Evolutionary conservation across 2,888 invertebrate genomes (phyloP).

Genomic region (Calliopum simillimum): DNA sequence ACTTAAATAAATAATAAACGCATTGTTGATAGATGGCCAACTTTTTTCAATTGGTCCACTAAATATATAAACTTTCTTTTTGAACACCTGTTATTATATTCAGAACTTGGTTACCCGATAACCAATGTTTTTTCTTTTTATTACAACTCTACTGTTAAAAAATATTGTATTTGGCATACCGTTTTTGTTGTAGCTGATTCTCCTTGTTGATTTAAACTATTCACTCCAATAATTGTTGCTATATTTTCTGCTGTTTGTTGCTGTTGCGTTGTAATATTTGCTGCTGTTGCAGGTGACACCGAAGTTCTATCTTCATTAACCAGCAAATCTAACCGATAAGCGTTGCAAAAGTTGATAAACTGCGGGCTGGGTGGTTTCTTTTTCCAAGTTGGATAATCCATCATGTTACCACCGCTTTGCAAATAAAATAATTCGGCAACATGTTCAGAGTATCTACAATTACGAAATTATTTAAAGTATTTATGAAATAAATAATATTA

Average conservation of each 20-base stretch:
- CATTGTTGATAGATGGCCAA: too few species aligned
- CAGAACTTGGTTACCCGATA: too few species aligned
- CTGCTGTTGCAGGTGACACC: slow-evolving; percentile 44
- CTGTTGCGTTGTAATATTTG: slow-evolving; percentile 45
- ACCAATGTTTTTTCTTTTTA: too few species aligned
- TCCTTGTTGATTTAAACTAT: slow-evolving; percentile 43
- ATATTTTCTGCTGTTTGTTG: slow-evolving; percentile 48
- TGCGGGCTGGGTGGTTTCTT: slow-evolving; percentile 82
- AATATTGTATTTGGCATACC: slow-evolving; percentile 21
- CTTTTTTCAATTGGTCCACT: too few species aligned
- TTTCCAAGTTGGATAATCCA: slow-evolving; percentile 88
- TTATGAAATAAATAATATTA: background rate
- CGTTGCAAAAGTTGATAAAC: slow-evolving; percentile 80
- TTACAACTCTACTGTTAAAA: too few species aligned
- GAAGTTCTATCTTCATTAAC: slow-evolving; percentile 63
- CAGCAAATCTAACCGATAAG: slow-evolving; percentile 76
- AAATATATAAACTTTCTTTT: too few species aligned
- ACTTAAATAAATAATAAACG: too few species aligned
- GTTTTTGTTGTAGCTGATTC: slow-evolving; percentile 55
- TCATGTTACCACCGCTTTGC: slow-evolving; percentile 87
- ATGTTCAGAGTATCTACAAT: slow-evolving; percentile 77
- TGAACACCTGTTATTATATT: too few species aligned
- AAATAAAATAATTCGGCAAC: slow-evolving; percentile 88
- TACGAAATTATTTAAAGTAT: background rate
- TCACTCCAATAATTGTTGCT: slow-evolving; percentile 49